phyloP scores from a whole-genome alignment of 2,888 invertebrate species.

The Trachelus iudaicus region DNA sequence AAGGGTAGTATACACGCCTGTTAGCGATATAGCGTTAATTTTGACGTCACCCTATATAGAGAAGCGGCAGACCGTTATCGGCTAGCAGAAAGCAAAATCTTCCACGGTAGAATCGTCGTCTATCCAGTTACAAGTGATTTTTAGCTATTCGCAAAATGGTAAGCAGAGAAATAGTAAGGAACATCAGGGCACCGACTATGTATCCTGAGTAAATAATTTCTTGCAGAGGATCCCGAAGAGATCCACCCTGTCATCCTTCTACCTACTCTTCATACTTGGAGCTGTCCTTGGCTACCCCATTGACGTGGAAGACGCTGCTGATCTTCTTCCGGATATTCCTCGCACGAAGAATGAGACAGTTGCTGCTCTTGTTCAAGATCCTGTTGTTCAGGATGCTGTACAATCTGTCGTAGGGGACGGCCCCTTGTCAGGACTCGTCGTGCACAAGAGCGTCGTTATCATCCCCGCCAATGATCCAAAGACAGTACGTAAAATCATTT shows the following conservation, averaged over 20 bases:
- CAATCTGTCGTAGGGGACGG: conserved; percentile 37
- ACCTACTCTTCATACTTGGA: too few species aligned
- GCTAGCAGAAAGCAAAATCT: conserved; percentile 34
- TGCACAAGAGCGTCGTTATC: conserved; percentile 38
- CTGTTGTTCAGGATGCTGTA: conserved; percentile 41
- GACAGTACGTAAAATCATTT: conserved; percentile 24
- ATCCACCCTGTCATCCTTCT: too few species aligned
- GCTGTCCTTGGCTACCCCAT: conserved; percentile 21
- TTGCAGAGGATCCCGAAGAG: too few species aligned
- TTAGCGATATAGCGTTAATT: conserved; percentile 43
- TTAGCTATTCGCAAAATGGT: too few species aligned
- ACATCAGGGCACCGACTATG: too few species aligned
- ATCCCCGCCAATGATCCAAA: conserved; percentile 36
- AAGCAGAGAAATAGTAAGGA: too few species aligned
- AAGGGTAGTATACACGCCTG: conserved; percentile 39
- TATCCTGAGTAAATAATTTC: too few species aligned
- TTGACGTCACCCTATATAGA: conserved; percentile 42
- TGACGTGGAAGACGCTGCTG: conserved; percentile 26
- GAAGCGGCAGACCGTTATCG: conserved; percentile 38
- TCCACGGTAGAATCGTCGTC: conserved; percentile 20
- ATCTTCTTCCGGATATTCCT: conserved; percentile 35
- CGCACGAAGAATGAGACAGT: conserved; percentile 38
- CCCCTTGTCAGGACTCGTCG: conserved; percentile 42
- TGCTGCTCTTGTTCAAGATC: conserved; percentile 42
- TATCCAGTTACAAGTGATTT: too few species aligned